Evolutionary conservation across 2,113 vertebrate genomes (phyloP).

Genomic region (Mirounga angustirostris): DNA sequence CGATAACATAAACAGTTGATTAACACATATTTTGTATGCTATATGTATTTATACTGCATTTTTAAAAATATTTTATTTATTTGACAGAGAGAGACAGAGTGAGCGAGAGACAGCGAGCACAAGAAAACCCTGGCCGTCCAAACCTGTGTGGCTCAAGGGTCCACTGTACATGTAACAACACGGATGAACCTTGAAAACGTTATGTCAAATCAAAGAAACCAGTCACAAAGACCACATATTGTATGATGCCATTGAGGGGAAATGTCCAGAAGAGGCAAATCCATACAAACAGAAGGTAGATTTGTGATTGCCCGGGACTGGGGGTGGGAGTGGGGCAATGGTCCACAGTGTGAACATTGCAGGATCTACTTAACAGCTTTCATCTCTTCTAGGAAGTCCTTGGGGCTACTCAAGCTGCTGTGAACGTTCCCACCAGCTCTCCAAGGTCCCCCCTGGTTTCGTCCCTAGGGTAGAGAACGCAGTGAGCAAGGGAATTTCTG

Average conservation of each 20-base stretch:
- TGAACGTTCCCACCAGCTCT: neutral
- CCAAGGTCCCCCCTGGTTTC: neutral
- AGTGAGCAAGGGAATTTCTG: rapidly evolving
- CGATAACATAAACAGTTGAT: neutral
- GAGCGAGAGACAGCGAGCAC: too few relatives aligned
- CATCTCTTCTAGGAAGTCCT: neutral
- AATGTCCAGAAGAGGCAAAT: neutral
- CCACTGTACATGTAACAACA: too few relatives aligned
- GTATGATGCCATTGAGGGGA: neutral
- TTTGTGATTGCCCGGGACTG: neutral
- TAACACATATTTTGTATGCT: neutral
- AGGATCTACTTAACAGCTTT: neutral
- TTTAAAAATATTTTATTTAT: too few relatives aligned
- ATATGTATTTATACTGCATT: neutral
- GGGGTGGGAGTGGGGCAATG: rapidly evolving
- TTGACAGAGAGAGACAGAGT: too few relatives aligned
- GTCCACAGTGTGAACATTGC: rapidly evolving
- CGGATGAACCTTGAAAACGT: neutral
- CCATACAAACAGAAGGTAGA: neutral
- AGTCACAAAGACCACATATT: neutral
- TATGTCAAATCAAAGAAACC: neutral
- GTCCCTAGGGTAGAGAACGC: neutral
- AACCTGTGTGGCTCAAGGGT: neutral
- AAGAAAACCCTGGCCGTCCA: neutral
- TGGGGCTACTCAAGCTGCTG: too few relatives aligned